Evolutionary conservation across 2,888 invertebrate genomes (phyloP), one percentile per base, ranked within the genome.

Genomic region (Anodontia alba): DNA sequence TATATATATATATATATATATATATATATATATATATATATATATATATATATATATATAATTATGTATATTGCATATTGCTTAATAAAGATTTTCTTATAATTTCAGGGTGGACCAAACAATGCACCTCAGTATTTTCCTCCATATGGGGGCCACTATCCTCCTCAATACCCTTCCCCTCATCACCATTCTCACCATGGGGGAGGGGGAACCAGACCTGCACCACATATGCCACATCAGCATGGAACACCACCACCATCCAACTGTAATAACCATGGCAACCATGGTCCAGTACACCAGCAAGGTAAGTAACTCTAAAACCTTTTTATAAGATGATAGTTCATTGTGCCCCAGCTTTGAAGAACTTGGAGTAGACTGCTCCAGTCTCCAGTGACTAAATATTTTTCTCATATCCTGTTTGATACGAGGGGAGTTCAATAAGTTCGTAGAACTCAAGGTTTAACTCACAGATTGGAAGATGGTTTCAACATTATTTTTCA

Each of bases 81-180:
- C n/a, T n/a, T n/a, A n/a, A n/a, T n/a, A n/a, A n/a, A n/a, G n/a
- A n/a, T 38, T 38, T 38, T 12, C 38, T 46, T 46, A 7, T 20
- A 54, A 54, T 67, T 88, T 90, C 90, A 92, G 92, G 92, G 91
- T 66, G 92, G 92, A 80, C 92, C 92, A 80, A 91, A 90, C 84
- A 91, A 87, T 79, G 89, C 90, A 72, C 88, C 95, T 96, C 97
- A 93, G 96, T 96, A 89, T 96, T 96, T 82, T 96, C 96, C 92
- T 96, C 97, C 96, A 92, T 96, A 96, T 85, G 89, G 95, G 38
- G 89, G 90, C 69, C 38, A 38, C 38, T 91, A 88, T 76, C 90
- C 91, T 87, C 86, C 89, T 38, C 83, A 86, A 68, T 89, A 89
- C 73, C 89, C 87, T 78, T 74, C 76, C 49, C 90, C 85, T 71